Evolutionary conservation across 2,113 vertebrate species (phyloP).

Genomic region (Physeter macrocephalus): DNA sequence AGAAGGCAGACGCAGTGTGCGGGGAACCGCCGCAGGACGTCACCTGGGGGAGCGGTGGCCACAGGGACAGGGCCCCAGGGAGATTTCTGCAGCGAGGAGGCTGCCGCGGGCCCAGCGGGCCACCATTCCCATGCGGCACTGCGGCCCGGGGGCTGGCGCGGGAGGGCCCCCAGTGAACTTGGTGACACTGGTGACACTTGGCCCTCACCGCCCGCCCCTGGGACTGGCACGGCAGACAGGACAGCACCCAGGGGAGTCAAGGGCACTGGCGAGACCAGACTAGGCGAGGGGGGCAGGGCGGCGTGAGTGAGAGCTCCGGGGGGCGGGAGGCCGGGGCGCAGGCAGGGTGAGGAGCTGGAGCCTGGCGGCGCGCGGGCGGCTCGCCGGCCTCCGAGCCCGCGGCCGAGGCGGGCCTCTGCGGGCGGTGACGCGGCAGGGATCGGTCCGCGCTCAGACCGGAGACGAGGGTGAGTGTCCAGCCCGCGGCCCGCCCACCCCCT

Average conservation of each 20-base stretch:
- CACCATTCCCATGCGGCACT: conserved; percentile 31
- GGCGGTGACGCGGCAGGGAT: conserved; percentile 35
- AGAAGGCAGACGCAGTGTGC: conserved; percentile 46
- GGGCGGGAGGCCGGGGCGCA: background rate
- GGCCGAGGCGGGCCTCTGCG: conserved; percentile 57
- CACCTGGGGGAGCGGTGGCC: background rate
- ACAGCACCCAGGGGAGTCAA: conserved; percentile 65
- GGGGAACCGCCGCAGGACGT: rapidly evolving
- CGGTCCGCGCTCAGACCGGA: background rate
- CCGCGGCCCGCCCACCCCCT: rapidly evolving
- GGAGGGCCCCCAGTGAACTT: conserved; percentile 27
- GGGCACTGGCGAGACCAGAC: conserved; percentile 50
- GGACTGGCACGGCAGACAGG: conserved; percentile 32
- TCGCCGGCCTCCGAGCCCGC: conserved; percentile 38
- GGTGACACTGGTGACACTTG: background rate
- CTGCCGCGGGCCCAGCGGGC: background rate
- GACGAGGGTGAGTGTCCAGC: conserved; percentile 41
- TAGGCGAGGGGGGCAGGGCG: conserved; percentile 5
- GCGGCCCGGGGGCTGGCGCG: conserved; percentile 6
- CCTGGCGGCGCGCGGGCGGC: background rate
- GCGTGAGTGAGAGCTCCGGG: background rate
- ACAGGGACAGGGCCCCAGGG: background rate
- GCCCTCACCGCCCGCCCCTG: background rate
- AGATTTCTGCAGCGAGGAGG: conserved; percentile 55
- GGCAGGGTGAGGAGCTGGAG: background rate